These are phyloP conservation scores for Drosophila peninsularis DNA, from an alignment of 2,888 invertebrate species.

Conservation along the genomic window DNA sequence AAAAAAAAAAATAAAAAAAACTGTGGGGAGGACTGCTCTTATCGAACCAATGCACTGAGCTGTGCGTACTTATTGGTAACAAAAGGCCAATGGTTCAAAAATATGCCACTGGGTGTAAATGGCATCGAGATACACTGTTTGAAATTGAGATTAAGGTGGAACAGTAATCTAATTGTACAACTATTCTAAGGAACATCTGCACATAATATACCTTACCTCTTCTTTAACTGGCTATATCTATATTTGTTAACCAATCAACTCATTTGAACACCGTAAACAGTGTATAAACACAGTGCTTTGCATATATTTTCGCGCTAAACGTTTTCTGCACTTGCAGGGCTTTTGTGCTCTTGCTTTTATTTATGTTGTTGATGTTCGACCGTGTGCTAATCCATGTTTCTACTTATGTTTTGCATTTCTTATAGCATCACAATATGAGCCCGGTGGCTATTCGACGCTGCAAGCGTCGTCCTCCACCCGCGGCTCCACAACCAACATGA, in stretches of 20 bases:
- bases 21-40: slow-evolving; percentile 26
- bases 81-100: slow-evolving; percentile 11
- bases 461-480: slow-evolving; percentile 87
- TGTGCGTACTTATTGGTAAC: slow-evolving; percentile 15
- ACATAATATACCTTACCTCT: no score
- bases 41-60: slow-evolving; percentile 38
- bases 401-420: slow-evolving; percentile 29
- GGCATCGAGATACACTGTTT: background rate
- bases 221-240: no score
- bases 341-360: slow-evolving; percentile 13
- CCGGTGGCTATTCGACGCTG: slow-evolving; percentile 87
- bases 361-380: slow-evolving; percentile 7
- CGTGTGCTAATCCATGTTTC: slow-evolving; percentile 31
- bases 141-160: background rate
- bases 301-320: slow-evolving; percentile 40
- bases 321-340: slow-evolving; percentile 41
- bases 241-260: background rate
- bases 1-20: slow-evolving; percentile 9
- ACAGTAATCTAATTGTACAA: no score
- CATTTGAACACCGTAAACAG: background rate
- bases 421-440: slow-evolving; percentile 89
- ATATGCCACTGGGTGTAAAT: background rate
- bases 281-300: background rate
- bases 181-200: no score
- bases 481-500: slow-evolving; percentile 89